phyloP scores from a whole-genome alignment of 2,888 invertebrate genomes.

The Trichacis sp. region DNA sequence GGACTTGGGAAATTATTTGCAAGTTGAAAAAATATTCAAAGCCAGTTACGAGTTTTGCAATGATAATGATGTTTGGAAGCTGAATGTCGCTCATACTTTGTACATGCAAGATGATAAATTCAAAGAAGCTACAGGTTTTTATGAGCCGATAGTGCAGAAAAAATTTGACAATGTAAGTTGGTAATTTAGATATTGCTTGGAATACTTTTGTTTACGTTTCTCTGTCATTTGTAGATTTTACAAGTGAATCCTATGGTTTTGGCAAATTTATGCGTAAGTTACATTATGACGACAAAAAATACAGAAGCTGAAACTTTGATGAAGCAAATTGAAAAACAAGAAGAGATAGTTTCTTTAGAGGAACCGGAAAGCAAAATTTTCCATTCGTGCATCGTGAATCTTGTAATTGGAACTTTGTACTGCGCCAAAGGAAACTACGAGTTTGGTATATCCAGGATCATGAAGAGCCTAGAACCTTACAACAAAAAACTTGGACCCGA shows the following conservation, averaged over 20 bases:
- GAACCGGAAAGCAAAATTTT: conserved; percentile 94
- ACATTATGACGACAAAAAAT: conserved; percentile 99
- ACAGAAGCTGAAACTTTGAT: conserved; percentile 99
- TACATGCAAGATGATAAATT: conserved; percentile 99
- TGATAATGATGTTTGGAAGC: conserved; percentile 95
- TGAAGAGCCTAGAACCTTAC: conserved; percentile 95
- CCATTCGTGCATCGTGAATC: conserved; percentile 97
- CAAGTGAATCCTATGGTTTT: conserved; percentile 97
- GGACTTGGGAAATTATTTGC: conserved; percentile 95
- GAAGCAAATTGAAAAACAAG: conserved; percentile 98
- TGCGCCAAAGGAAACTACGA: conserved; percentile 99
- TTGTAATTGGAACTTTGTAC: conserved; percentile 98
- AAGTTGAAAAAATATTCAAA: conserved; percentile 96
- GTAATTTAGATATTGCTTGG: too few relatives aligned
- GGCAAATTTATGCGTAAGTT: conserved; percentile 98
- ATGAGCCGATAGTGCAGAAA: conserved; percentile 96
- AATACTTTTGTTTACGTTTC: too few relatives aligned
- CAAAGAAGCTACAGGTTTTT: conserved; percentile 97
- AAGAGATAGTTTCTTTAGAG: conserved; percentile 91
- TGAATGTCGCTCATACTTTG: conserved; percentile 98
- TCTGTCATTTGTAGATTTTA: conserved; percentile 83
- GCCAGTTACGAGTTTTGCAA: conserved; percentile 98
- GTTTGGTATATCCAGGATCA: conserved; percentile 96
- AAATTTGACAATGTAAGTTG: conserved; percentile 83
- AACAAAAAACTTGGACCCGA: conserved; percentile 96